Evolutionary conservation across 1,140 invertebrate species (phyloP).

Genomic region (Atopsyche davidsoni): DNA sequence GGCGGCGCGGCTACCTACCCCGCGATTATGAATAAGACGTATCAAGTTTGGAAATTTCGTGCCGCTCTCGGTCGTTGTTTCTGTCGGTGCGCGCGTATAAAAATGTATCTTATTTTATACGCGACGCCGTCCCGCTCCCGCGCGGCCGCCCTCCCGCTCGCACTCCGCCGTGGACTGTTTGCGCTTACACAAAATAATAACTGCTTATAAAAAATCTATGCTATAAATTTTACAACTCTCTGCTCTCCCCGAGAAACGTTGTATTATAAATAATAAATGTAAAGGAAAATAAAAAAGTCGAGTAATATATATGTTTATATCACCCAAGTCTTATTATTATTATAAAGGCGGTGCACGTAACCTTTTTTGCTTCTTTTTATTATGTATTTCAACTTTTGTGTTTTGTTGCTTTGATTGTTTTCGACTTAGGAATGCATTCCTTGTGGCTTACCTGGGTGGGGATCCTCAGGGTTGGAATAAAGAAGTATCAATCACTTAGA

Average conservation of each 20-base stretch:
- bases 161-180: constrained; percentile 17
- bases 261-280: constrained; percentile 30
- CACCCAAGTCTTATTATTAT: constrained; percentile 27
- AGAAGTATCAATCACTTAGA: no score
- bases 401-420: no score
- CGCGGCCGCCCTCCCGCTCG: constrained; percentile 10
- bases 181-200: constrained; percentile 29
- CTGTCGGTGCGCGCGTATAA: constrained; percentile 13
- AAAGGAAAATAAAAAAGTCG: constrained; percentile 23
- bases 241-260: constrained; percentile 23
- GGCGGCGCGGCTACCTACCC: no score
- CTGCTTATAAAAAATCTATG: constrained; percentile 29
- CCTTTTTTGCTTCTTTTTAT: constrained; percentile 6
- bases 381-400: no score
- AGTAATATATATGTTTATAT: constrained; percentile 28
- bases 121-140: constrained; percentile 7
- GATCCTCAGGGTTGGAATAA: no score
- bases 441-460: no score
- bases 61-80: no score
- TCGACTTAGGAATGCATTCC: no score
- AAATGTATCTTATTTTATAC: constrained; percentile 28
- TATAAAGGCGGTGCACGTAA: not conserved
- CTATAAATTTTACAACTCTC: constrained; percentile 29
- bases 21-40: no score
- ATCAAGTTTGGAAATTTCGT: no score